Evolutionary conservation across 2,888 invertebrate species (phyloP).

Genomic region (Polyommatus iphigenia): DNA sequence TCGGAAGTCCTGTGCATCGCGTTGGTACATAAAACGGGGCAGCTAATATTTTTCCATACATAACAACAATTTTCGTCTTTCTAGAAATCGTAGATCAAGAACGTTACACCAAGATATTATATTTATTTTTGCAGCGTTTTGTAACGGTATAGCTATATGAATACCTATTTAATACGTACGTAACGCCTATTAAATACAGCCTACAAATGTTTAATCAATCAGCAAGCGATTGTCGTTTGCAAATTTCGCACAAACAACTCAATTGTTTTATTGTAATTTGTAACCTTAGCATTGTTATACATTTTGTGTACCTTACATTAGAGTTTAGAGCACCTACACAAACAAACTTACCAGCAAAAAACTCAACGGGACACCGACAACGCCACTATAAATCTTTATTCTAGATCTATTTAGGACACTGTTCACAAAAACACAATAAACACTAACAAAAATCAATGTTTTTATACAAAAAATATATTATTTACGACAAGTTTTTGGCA

Average conservation of each 20-base stretch:
- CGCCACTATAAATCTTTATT: not conserved
- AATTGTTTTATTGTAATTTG: not conserved
- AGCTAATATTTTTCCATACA: too few species aligned
- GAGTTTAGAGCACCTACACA: not conserved
- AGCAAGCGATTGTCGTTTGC: not conserved
- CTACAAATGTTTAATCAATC: not conserved
- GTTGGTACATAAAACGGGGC: too few species aligned
- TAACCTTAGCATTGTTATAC: slow-evolving; percentile 15
- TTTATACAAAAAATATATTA: not conserved
- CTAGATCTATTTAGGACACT: not conserved
- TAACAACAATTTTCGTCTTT: too few species aligned
- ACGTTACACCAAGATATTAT: too few species aligned
- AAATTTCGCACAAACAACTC: not conserved
- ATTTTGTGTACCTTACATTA: slow-evolving; percentile 11
- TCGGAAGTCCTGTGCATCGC: too few species aligned
- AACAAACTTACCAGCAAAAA: slow-evolving; percentile 12
- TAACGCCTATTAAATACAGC: not conserved
- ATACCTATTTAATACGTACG: not conserved
- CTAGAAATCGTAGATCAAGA: too few species aligned
- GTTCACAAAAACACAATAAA: slow-evolving; percentile 1
- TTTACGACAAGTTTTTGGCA: not conserved
- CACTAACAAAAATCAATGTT: not conserved
- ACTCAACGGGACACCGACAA: not conserved
- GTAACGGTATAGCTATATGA: too few species aligned
- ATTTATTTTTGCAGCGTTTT: too few species aligned